Percentiles rank a stretch among this genome's conserved stretches.
These are phyloP conservation scores for Coenobita brevimanus DNA, from an alignment of 1,140 invertebrate species.

Conservation along the genomic window DNA sequence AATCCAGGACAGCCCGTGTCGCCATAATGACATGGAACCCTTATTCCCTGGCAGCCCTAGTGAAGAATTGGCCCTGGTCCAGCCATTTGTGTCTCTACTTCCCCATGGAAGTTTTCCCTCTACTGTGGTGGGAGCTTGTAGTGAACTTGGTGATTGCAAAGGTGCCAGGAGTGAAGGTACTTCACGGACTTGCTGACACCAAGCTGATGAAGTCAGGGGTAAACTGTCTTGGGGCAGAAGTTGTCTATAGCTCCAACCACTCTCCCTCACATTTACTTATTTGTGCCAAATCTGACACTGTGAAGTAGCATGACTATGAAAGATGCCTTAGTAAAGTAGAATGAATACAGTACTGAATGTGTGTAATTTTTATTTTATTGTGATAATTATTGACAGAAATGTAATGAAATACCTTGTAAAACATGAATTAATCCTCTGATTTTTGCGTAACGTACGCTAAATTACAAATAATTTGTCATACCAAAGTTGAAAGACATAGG, in stretches of 20 bases:
- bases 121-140: slow-evolving; percentile 22
- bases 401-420: no score
- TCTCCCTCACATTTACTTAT: neutral
- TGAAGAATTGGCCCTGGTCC: neutral
- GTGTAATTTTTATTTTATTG: no score
- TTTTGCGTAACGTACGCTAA: no score
- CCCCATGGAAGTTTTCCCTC: neutral
- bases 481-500: no score
- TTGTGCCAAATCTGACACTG: neutral
- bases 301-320: no score
- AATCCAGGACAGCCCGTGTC: neutral
- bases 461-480: no score
- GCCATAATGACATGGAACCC: slow-evolving; percentile 6
- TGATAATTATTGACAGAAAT: no score
- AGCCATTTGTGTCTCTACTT: neutral
- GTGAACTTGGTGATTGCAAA: neutral
- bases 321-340: no score
- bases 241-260: no score
- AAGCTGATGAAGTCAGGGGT: neutral
- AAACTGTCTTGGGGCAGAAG: neutral
- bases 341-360: no score
- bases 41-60: neutral
- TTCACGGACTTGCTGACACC: neutral
- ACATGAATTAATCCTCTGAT: no score
- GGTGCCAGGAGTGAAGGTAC: neutral